phyloP scores from a whole-genome alignment of 2,113 vertebrate genomes.

The Pelusios castaneus region DNA sequence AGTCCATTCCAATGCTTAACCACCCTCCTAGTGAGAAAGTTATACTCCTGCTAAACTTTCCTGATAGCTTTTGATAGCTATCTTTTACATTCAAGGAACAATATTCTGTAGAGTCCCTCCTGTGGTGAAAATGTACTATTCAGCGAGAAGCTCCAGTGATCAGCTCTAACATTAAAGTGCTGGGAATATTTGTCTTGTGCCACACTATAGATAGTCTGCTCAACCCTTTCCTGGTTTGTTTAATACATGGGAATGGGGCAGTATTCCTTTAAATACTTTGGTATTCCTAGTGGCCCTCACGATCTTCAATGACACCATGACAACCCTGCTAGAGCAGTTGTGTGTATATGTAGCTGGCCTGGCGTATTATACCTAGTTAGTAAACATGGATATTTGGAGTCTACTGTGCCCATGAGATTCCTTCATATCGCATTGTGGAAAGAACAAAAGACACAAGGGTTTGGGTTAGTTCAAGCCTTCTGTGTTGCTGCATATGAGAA shows the following conservation, averaged over 20 bases:
- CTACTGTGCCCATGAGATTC: neutral
- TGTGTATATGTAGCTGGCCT: neutral
- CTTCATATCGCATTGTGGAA: neutral
- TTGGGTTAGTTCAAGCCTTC: neutral
- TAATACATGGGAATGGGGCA: neutral
- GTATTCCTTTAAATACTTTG: neutral
- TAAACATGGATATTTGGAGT: neutral
- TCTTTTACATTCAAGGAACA: neutral
- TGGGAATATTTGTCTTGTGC: neutral
- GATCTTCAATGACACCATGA: neutral
- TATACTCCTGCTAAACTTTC: no score
- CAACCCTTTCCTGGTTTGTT: neutral
- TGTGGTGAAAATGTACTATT: neutral
- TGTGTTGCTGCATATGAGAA: no score
- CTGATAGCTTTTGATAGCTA: neutral
- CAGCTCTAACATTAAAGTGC: neutral
- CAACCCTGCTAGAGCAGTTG: neutral
- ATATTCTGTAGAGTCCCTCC: fast-evolving
- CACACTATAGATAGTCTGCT: neutral
- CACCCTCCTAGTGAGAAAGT: no score
- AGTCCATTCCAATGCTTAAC: no score
- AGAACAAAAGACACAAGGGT: slow-evolving; percentile 24
- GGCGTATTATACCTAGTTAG: neutral
- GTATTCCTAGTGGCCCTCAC: neutral
- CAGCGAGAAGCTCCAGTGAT: neutral